phyloP scores from a whole-genome alignment of 2,888 invertebrate species.

The Caenorhabditis sp. region DNA sequence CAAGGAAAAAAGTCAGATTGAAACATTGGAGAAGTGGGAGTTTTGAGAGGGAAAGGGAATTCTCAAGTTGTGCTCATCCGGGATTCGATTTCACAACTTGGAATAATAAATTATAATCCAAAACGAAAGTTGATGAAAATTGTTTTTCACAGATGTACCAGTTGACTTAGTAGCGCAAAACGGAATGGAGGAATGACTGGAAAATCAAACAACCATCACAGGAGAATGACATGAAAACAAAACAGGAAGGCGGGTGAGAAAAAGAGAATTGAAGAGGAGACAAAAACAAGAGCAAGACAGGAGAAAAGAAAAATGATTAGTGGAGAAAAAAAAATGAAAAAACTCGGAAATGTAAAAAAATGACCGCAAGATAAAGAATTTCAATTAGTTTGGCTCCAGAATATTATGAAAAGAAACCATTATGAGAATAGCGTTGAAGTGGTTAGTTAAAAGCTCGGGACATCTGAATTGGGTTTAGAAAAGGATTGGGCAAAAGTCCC shows the following conservation, averaged over 20 bases:
- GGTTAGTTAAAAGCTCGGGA: conserved; percentile 47
- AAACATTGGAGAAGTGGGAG: too few species aligned
- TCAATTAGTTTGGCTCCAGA: too few species aligned
- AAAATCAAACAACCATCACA: conserved; percentile 62
- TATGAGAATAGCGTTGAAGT: conserved; percentile 20
- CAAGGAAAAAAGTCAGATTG: conserved; percentile 1
- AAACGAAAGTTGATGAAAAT: conserved; percentile 8
- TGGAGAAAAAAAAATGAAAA: conserved; percentile 8
- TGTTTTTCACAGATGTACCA: conserved; percentile 30
- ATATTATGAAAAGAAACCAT: conserved; percentile 9
- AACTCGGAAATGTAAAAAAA: conserved; percentile 1
- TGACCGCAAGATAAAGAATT: not conserved
- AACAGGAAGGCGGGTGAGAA: conserved; percentile 20
- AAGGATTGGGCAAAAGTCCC: conserved; percentile 47
- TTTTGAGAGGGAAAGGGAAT: not conserved
- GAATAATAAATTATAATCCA: conserved; percentile 51
- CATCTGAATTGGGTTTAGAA: conserved; percentile 18
- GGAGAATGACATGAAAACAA: conserved; percentile 53
- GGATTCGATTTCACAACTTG: not conserved
- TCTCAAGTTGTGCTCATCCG: not conserved
- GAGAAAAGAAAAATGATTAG: conserved; percentile 32
- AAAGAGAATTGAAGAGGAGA: conserved; percentile 20
- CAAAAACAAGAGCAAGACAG: not conserved
- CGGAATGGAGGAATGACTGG: conserved; percentile 57
- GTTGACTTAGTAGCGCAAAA: conserved; percentile 46